Evolutionary conservation across 2,888 invertebrate genomes (phyloP).

Genomic region (Drosophila parthenogenetica): DNA sequence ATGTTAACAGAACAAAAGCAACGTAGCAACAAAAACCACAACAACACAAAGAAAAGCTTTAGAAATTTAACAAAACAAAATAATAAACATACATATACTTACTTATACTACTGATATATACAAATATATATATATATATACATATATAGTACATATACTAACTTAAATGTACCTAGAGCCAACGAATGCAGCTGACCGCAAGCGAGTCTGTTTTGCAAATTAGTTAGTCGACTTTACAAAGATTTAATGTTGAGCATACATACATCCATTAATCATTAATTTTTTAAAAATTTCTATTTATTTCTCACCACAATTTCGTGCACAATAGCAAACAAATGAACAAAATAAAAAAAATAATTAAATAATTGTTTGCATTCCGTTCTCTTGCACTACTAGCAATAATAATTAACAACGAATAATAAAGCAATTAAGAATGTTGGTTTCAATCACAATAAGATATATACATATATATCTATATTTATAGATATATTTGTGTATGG

Average conservation of each 20-base stretch:
- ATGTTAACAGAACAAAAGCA: slow-evolving; percentile 50
- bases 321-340: slow-evolving; percentile 9
- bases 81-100: slow-evolving; percentile 13
- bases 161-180: slow-evolving; percentile 45
- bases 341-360: too few relatives aligned
- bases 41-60: slow-evolving; percentile 50
- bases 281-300: too few relatives aligned
- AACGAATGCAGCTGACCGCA: slow-evolving; percentile 44
- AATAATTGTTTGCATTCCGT: slow-evolving; percentile 15
- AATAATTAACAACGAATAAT: slow-evolving; percentile 7
- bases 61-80: slow-evolving; percentile 35
- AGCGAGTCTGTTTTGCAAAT: slow-evolving; percentile 13
- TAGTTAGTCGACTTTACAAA: slow-evolving; percentile 36
- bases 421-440: slow-evolving; percentile 21
- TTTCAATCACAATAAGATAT: slow-evolving; percentile 29
- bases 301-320: slow-evolving; percentile 1
- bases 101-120: slow-evolving; percentile 28
- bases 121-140: slow-evolving; percentile 20
- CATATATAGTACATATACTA: slow-evolving; percentile 27
- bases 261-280: neutral
- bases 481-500: slow-evolving; percentile 30
- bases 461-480: slow-evolving; percentile 7
- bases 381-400: slow-evolving; percentile 39
- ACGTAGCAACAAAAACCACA: slow-evolving; percentile 25
- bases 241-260: slow-evolving; percentile 25